Base-by-base conservation (phyloP, 2,888 invertebrate species). In the Ophion slaviceki region DNA sequence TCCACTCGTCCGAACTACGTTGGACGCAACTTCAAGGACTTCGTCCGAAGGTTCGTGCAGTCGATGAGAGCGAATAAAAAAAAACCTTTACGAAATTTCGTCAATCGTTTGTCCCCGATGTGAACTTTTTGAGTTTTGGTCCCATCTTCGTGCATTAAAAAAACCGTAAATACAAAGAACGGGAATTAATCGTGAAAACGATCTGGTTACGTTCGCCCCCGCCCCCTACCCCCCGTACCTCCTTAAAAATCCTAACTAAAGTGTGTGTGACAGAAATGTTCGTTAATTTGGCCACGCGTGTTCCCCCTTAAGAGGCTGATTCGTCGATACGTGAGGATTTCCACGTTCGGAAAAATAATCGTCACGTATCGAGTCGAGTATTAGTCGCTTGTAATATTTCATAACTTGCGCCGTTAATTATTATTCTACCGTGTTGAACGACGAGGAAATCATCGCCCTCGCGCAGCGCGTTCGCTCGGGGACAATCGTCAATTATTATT, bases 371-470 rank as follows among this genome's bases (percentile, higher is more conserved):
- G 20, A 53, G 47, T 62, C 74, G 71, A 77, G 53, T 61, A 36
- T 62, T 81, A n/a, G 61, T 45, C 64, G 64, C 47, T 47, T 70
- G 10, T n/a, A 24, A 32, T 17, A 32, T 45, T 61, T 64, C 47
- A 72, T 36, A 53, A 53, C 53, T 32, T n/a, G 53, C n/a, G 36
- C 40, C 66, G 61, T 59, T 61, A 36, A 32, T 47, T 53, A 8
- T 36, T 24, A 45, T 62, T 53, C 66, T 80, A 74, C 5, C 17
- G 45, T 20, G 74, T 32, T 67, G 66, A 74, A 74, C 45, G 62
- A 74, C 45, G 70, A 8, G 32, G 17, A 57, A 28, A 66, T 6
- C 17, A 17, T 53, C 53, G 64, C 17, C 7, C 32, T 7, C 45
- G 40, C 14, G 47, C 59, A 2, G 40, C 3, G 17, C 68, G 53